Evolutionary conservation across 2,113 vertebrate species (phyloP), one percentile per base, ranked within the genome.

Genomic region (Pseudois nayaur): DNA sequence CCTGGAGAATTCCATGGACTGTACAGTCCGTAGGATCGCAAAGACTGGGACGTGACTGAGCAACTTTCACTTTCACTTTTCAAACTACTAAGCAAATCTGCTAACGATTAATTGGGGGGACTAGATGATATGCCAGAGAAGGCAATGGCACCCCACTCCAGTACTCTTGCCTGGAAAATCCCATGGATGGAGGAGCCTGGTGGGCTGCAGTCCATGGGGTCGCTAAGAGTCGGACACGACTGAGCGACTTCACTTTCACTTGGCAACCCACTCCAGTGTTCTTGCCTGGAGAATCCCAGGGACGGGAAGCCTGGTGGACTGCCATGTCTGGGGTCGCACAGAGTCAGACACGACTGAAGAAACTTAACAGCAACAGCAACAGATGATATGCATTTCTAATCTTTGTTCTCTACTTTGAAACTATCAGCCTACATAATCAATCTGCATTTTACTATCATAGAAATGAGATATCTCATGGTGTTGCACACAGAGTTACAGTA

Each of bases 361-460:
- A 12, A 50, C 48, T 50, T 50, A 50, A 13, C 48, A 50, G 48
- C 48, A 50, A 50, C 48, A 50, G 48, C 48, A 50, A 50, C 48
- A 50, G 62, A 62, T 31, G 52, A 33, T 27, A 82, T 1, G 3
- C 43, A 88, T 43, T 88, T 89, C 54, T 82, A 55, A 64, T 64
- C 48, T 2, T 43, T n/a, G 64, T 83, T 83, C 36, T 92, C 78
- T 84, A 78, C 33, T 55, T 55, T 54, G 40, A 82, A 89, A 89
- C 59, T 74, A 74, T 74, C 54, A 89, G 50, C 16, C 36, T 88
- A 52, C 8, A 91, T 29, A 40, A 19, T 67, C n/a, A 79, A 55
- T 92, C 7, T 95, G 43, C n/a, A 84, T 87, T 94, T 95, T 71
- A 84, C 33, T 54, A 29, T 90, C 23, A 54, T 85, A 64, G 81